Evolutionary conservation across 2,888 invertebrate species (phyloP).

Genomic region (Macaria liturata): DNA sequence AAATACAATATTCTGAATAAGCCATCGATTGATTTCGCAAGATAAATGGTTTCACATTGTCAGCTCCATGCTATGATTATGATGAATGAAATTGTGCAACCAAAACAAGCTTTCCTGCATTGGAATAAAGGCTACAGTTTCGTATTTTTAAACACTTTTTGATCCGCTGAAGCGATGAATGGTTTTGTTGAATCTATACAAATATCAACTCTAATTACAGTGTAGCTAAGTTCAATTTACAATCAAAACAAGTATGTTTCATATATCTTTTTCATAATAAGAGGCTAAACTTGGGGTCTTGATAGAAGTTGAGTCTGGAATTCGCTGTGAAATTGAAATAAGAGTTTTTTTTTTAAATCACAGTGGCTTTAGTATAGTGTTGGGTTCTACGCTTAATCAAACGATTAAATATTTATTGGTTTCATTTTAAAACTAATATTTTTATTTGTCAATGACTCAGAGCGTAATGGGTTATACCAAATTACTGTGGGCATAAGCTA

Average conservation of each 20-base stretch:
- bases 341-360: slow-evolving; percentile 61
- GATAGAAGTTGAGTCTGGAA: slow-evolving; percentile 72
- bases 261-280: slow-evolving; percentile 39
- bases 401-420: slow-evolving; percentile 71
- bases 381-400: slow-evolving; percentile 57
- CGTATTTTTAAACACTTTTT: slow-evolving; percentile 63
- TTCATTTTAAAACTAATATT: slow-evolving; percentile 61
- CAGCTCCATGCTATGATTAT: slow-evolving; percentile 77
- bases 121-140: slow-evolving; percentile 62
- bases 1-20: slow-evolving; percentile 82
- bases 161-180: slow-evolving; percentile 66
- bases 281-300: slow-evolving; percentile 46
- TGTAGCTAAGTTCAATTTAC: slow-evolving; percentile 32
- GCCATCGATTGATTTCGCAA: slow-evolving; percentile 83
- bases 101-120: slow-evolving; percentile 64
- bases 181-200: slow-evolving; percentile 40
- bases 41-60: slow-evolving; percentile 83
- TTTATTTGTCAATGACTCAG: slow-evolving; percentile 51
- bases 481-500: neutral
- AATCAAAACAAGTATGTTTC: neutral
- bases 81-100: slow-evolving; percentile 64
- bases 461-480: slow-evolving; percentile 46
- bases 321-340: slow-evolving; percentile 79
- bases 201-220: slow-evolving; percentile 40
- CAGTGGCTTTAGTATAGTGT: slow-evolving; percentile 49